phyloP scores from a whole-genome alignment of 2,888 invertebrate species.

The Hemistola chrysoprasaria region DNA sequence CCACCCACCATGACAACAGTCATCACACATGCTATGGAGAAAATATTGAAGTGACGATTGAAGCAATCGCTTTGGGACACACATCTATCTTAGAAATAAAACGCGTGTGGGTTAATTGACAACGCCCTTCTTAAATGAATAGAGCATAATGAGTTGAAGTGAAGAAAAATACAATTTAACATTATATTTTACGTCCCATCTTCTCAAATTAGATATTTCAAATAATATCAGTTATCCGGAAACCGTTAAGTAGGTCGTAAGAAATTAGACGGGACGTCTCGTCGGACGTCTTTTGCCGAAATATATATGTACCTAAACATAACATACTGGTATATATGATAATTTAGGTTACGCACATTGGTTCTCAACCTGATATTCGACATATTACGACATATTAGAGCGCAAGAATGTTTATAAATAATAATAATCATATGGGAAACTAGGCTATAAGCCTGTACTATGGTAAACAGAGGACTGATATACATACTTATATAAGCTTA shows the following conservation, averaged over 20 bases:
- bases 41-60: conserved; percentile 40
- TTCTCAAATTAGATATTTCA: too few relatives aligned
- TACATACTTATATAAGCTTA: too few relatives aligned
- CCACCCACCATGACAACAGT: conserved; percentile 52
- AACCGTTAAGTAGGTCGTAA: conserved; percentile 19
- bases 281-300: conserved; percentile 15
- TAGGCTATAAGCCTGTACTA: conserved; percentile 12
- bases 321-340: too few relatives aligned
- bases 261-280: conserved; percentile 20
- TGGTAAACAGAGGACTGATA: too few relatives aligned
- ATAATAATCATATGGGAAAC: conserved; percentile 23
- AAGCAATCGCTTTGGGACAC: conserved; percentile 36
- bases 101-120: conserved; percentile 28
- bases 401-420: conserved; percentile 18
- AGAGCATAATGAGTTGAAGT: conserved; percentile 3
- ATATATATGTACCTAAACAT: too few relatives aligned
- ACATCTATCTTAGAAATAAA: conserved; percentile 15
- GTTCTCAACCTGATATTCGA: conserved; percentile 11
- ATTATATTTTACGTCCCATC: too few relatives aligned
- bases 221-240: conserved; percentile 19
- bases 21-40: conserved; percentile 41
- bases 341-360: conserved; percentile 14
- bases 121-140: conserved; percentile 9
- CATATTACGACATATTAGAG: conserved; percentile 17
- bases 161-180: too few relatives aligned